phyloP scores from a whole-genome alignment of 2,888 invertebrate genomes.

The Eupithecia subfuscata region DNA sequence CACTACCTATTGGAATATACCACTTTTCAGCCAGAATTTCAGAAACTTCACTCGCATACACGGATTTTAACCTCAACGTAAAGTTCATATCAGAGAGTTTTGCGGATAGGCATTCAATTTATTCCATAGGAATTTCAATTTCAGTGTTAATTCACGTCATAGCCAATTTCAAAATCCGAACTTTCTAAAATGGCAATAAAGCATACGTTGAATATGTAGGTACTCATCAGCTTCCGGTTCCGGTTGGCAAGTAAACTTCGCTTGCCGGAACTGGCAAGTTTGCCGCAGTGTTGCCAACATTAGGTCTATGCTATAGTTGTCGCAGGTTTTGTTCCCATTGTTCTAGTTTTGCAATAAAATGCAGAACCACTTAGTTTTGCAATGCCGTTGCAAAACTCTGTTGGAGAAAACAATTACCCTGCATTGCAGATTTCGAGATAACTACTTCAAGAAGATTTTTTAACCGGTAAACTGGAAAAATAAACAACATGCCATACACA shows the following conservation, averaged over 20 bases:
- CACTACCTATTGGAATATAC: neutral
- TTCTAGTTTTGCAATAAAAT: slow-evolving; percentile 32
- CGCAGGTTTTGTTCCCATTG: slow-evolving; percentile 38
- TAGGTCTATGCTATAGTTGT: slow-evolving; percentile 48
- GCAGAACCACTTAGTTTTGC: slow-evolving; percentile 13
- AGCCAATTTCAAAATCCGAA: slow-evolving; percentile 40
- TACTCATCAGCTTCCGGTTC: slow-evolving; percentile 52
- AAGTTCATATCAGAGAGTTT: neutral
- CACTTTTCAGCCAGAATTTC: neutral
- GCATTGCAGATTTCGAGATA: neutral
- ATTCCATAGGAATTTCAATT: slow-evolving; percentile 20
- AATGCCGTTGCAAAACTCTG: neutral
- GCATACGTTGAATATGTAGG: slow-evolving; percentile 46
- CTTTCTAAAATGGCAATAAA: slow-evolving; percentile 47
- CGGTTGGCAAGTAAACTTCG: slow-evolving; percentile 51
- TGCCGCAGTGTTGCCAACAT: slow-evolving; percentile 56
- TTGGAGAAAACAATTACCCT: neutral
- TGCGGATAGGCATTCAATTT: slow-evolving; percentile 1
- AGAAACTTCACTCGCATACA: neutral
- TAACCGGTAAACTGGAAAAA: neutral
- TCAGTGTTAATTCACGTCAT: slow-evolving; percentile 31
- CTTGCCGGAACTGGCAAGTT: slow-evolving; percentile 61
- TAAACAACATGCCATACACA: neutral
- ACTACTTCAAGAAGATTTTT: neutral
- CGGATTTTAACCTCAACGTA: neutral